Evolutionary conservation across 1,140 invertebrate genomes (phyloP), one percentile per base, ranked within the genome.

Genomic region (Sesamia nonagrioides): DNA sequence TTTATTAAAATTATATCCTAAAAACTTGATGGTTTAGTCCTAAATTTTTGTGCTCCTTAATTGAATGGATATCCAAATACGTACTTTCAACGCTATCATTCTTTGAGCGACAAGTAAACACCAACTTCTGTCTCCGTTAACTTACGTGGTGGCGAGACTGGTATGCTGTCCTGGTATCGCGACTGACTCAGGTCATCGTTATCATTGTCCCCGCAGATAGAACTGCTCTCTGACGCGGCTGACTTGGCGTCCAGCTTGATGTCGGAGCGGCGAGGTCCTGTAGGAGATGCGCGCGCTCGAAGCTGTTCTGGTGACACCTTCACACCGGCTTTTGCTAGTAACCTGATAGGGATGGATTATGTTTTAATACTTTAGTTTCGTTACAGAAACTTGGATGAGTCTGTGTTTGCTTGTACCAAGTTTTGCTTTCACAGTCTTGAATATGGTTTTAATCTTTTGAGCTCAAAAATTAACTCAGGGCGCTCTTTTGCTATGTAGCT

Each of bases 241-340:
- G 95, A 96, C 85, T 96, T 96, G 6, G 97, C 95, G 82, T 98
- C 97, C 75, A 98, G 88, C 84, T 97, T 96, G 84, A 97, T 96
- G 82, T 98, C 97, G 6, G 97, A 97, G 17, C 97, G 95, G n/a
- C 97, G 95, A 1, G 97, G 97, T 9, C 97, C 97, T 0, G 98
- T 98, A 3, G 98, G 97, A 0, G 97, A 98, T 0, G 97, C 97
- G 3, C 98, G 95, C 0, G 98, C 97, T 11, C 97, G 93, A 13
- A 98, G 88, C 86, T 98, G 97, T 5, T 97, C 97, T 0, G 97
- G 96, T 18, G 97, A 98, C 63, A 98, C 97, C 92, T 98, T 98
- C 0, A 98, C 97, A 1, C 98, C 98, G 0, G 98, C 98, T 92
- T 98, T 98, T 27, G 97, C 97, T 50, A 98, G 91, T 66, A 98